A percentile compares a stretch with the other conserved stretches of the same genome.
Evolutionary conservation across 2,113 vertebrate genomes (phyloP).

Genomic region (Piaya cayana): DNA sequence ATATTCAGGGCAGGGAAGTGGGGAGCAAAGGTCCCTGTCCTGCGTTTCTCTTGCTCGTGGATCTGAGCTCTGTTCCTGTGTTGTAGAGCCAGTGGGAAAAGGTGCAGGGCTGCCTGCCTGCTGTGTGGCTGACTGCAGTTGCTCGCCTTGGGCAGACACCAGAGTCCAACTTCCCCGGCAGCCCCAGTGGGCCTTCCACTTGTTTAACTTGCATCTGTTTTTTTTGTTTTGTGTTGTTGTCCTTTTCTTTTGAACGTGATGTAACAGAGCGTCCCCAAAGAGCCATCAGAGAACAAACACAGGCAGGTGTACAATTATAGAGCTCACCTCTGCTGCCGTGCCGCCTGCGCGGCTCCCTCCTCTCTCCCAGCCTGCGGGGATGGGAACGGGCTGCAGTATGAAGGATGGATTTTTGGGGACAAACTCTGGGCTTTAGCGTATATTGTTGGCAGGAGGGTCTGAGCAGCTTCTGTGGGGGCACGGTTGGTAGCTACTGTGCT

Average conservation of each 20-base stretch:
- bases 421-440: not conserved
- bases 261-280: not conserved
- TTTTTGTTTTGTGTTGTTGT: constrained; percentile 21
- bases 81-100: not conserved
- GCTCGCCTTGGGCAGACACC: not conserved
- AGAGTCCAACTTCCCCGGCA: rapidly evolving
- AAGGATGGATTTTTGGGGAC: not conserved
- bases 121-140: rapidly evolving
- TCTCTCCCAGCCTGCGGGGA: rapidly evolving
- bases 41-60: rapidly evolving
- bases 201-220: constrained; percentile 33
- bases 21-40: rapidly evolving
- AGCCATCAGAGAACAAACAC: constrained; percentile 15
- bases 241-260: constrained; percentile 2
- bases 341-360: not conserved
- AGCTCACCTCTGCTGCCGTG: not conserved
- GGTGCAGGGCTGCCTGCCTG: not conserved
- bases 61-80: rapidly evolving
- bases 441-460: rapidly evolving
- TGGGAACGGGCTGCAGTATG: rapidly evolving
- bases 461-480: not conserved
- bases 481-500: not conserved
- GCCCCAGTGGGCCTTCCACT: not conserved
- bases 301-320: constrained; percentile 11
- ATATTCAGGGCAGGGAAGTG: not conserved